A percentile compares a stretch with the other conserved stretches of the same genome.
Evolutionary conservation across 1,140 invertebrate genomes (phyloP).

Genomic region (Bombus pyrosoma): DNA sequence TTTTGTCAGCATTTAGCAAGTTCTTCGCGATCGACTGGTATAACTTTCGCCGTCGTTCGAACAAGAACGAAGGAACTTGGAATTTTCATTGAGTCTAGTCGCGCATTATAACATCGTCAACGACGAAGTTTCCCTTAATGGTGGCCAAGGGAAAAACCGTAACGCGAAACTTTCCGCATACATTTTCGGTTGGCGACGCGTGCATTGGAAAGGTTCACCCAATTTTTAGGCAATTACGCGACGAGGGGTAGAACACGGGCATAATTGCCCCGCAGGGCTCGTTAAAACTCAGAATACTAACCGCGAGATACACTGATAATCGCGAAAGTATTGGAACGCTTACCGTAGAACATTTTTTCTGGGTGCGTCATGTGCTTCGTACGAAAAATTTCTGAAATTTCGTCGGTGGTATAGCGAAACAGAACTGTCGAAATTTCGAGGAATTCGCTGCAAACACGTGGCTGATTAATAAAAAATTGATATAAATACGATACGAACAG

Average conservation of each 20-base stretch:
- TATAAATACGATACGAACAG: too few relatives aligned
- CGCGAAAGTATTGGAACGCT: neutral
- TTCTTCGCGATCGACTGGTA: neutral
- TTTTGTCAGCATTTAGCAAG: neutral
- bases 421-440: too few relatives aligned
- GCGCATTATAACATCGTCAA: neutral
- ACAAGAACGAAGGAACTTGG: neutral
- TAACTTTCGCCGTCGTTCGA: neutral
- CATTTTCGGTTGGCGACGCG: neutral
- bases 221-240: constrained; percentile 41
- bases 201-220: constrained; percentile 10
- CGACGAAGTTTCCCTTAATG: neutral
- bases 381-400: too few relatives aligned
- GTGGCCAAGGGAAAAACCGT: neutral
- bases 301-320: too few relatives aligned
- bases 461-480: too few relatives aligned
- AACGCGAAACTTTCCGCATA: constrained; percentile 5
- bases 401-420: too few relatives aligned
- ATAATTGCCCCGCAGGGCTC: constrained; percentile 21
- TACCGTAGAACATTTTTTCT: neutral
- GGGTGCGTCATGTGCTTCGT: too few relatives aligned
- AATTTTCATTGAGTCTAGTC: neutral
- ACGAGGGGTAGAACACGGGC: neutral
- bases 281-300: neutral
- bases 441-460: too few relatives aligned